Base-by-base conservation (phyloP, 1,140 invertebrate genomes). In the Eriosoma lanigerum region DNA sequence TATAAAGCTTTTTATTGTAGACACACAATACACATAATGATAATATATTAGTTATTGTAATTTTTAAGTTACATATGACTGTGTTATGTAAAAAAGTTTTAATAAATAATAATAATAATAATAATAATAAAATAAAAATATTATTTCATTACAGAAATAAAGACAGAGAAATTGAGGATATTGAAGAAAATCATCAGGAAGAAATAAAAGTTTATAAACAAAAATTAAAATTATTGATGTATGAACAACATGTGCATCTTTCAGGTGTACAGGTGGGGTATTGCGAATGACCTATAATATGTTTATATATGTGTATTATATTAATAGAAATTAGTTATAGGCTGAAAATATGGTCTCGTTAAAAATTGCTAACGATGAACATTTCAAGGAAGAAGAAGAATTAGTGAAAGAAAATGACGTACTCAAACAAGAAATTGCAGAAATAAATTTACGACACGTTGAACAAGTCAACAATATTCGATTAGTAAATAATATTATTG, bases 221-320 rank as follows among this genome's bases (percentile, higher is more conserved):
- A 85, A 96, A 96, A 89, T 92, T 97, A 15, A 96, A 96, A 84
- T 94, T 96, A 86, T 87, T 97, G 29, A 91, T 96, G 86, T 96
- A 95, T 86, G 95, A 96, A 84, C 95, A 97, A 84, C 93, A 96
- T 84, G 92, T 91, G 50, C 92, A 92, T 84, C 88, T 94, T 60
- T 91, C 93, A 0, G 91, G 93, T 84, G 87, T 92, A 26, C 92
- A 93, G 86, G 86, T 86, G 83, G 82, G 62, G 50, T n/a, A n/a
- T n/a, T n/a, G n/a, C n/a, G 32, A 38, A 3, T 38, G 32, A 38
- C 32, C 3, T 38, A 4, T 4, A 38, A 38, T 38, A 8, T 38
- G 8, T 4, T 38, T 38, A 38, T 4, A 38, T 38, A 38, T 38
- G 8, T 4, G 3, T 38, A 38, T 38, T 38, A 38, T 38, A 38